These are phyloP conservation scores for Girardinus metallicus DNA, from an alignment of 2,797 vertebrate species.

Conservation along the genomic window DNA sequence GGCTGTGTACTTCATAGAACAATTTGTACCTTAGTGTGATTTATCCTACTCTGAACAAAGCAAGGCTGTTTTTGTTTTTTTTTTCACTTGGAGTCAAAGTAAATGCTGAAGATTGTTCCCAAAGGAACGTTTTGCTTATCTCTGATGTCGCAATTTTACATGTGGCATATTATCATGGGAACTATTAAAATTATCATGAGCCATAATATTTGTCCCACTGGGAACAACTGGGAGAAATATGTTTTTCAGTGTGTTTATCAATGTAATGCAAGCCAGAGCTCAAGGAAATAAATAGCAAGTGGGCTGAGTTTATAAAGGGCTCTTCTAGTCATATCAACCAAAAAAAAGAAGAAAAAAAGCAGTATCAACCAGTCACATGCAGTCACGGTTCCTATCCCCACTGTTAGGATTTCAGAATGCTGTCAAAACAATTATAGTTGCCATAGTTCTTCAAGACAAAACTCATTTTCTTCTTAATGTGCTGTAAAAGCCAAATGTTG, in stretches of 20 bases:
- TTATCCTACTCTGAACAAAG: constrained; percentile 29
- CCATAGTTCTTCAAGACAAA: constrained; percentile 28
- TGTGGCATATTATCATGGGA: constrained; percentile 49
- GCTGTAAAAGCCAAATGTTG: constrained; percentile 60
- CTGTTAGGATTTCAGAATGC: constrained; percentile 17
- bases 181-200: constrained; percentile 57
- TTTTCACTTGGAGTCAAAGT: constrained; percentile 29
- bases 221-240: constrained; percentile 25
- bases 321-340: background rate
- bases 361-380: constrained; percentile 12
- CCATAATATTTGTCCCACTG: constrained; percentile 39
- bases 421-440: constrained; percentile 36
- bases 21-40: constrained; percentile 23
- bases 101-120: constrained; percentile 34
- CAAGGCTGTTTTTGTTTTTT: constrained; percentile 8
- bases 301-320: background rate
- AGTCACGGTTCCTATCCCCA: constrained; percentile 24
- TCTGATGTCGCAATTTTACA: constrained; percentile 34
- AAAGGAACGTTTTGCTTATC: constrained; percentile 21
- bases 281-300: constrained; percentile 28
- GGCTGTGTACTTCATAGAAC: constrained; percentile 30
- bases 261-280: constrained; percentile 35
- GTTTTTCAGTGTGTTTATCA: constrained; percentile 31
- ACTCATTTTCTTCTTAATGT: constrained; percentile 52
- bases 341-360: background rate